Base-by-base conservation (phyloP, 2,888 invertebrate genomes). In the Chydorus sphaericus region DNA sequence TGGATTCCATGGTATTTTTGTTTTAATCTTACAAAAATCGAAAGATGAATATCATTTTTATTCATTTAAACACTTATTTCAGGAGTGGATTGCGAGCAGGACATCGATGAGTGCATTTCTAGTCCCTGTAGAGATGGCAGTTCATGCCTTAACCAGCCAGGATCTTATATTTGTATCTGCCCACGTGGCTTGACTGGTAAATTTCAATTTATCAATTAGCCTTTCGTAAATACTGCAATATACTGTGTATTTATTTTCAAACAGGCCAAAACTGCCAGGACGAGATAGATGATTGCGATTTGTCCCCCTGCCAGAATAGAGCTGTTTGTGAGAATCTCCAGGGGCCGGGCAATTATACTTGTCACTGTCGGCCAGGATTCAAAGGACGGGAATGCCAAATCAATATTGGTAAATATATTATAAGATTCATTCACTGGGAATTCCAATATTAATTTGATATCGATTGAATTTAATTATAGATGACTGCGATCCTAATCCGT, bases 331-430 rank as follows among this genome's bases (percentile, higher is more conserved):
- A 55, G 14, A 49, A 55, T 48, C 44, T 44, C 8, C 29, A 28
- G 4, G 33, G 20, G n/a, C 14, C 23, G 23, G 11, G 20, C 23
- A 49, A 28, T 29, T 55, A 38, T 33, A 55, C 28, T 1, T 55
- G 55, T 18, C 18, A 6, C 31, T 55, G 55, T 49, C n/a, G 28
- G 20, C 55, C 55, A 8, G 55, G 55, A 5, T 55, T 7, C 26
- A 10, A 49, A 10, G 55, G 55, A 16, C 16, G 10, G 10, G 29
- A 36, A 10, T 55, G 55, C 28, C 33, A 55, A 14, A 23, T 30
- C 31, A 39, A 55, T 18, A 36, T 48, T 8, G 48, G 55, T 55
- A 48, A 20, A 14, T 14, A 20, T 18, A 6, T 4, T 14, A 11
- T 16, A n/a, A 14, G 11, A 16, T n/a, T 16, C 23, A 10, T 14